phyloP scores from a whole-genome alignment of 2,888 invertebrate genomes.

The Drosophila pseudotalamancana region DNA sequence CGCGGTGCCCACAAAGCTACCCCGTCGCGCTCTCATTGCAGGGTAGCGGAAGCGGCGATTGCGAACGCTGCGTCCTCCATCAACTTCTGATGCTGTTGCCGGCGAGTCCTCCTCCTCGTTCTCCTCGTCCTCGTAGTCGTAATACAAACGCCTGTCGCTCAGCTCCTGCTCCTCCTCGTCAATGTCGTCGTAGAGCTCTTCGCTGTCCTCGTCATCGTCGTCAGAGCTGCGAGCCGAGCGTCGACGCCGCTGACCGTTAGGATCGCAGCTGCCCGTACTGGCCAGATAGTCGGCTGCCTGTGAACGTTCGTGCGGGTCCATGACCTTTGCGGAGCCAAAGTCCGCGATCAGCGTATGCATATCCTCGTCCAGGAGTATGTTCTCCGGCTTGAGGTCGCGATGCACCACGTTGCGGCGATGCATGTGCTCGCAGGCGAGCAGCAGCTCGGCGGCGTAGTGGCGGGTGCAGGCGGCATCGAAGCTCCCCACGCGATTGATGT shows the following conservation, averaged over 20 bases:
- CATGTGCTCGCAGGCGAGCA: conserved; percentile 95
- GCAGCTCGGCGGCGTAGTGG: conserved; percentile 97
- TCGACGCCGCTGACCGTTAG: conserved; percentile 29
- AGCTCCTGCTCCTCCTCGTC: conserved; percentile 59
- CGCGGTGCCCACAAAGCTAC: conserved; percentile 98
- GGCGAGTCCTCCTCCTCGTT: conserved; percentile 33
- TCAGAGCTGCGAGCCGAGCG: conserved; percentile 59
- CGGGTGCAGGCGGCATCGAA: conserved; percentile 95
- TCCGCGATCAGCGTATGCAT: conserved; percentile 99
- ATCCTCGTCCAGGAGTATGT: conserved; percentile 96
- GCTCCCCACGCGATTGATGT: conserved; percentile 94
- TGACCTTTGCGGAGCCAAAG: conserved; percentile 97
- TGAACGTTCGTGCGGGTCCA: conserved; percentile 83
- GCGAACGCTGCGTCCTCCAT: conserved; percentile 46
- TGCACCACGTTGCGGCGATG: conserved; percentile 95
- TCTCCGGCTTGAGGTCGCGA: conserved; percentile 98
- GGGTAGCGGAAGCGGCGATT: conserved; percentile 51
- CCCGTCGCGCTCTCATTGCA: conserved; percentile 84
- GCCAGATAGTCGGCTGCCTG: conserved; percentile 50
- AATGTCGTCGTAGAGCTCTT: conserved; percentile 51
- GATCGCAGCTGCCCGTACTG: conserved; percentile 20
- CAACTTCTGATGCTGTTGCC: conserved; percentile 23
- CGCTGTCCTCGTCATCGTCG: conserved; percentile 64
- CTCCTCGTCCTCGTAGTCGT: conserved; percentile 45
- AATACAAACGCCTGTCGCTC: conserved; percentile 11